phyloP scores from a whole-genome alignment of 2,113 vertebrate species.

The Tachysurus vachellii region DNA sequence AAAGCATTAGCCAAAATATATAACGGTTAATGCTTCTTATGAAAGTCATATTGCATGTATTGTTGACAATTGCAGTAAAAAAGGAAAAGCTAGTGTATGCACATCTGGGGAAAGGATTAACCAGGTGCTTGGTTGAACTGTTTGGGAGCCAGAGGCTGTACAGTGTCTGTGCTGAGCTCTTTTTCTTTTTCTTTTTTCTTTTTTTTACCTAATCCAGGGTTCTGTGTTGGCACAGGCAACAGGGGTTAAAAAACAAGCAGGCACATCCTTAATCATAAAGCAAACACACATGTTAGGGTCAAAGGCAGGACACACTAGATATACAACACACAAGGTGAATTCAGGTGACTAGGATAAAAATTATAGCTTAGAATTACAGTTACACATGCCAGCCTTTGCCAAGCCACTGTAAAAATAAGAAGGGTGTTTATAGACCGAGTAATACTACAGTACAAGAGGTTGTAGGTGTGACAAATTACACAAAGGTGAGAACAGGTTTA shows the following conservation, averaged over 20 bases:
- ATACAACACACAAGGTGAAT: not conserved
- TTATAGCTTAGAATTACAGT: not conserved
- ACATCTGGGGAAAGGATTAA: slow-evolving; percentile 28
- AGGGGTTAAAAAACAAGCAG: slow-evolving; percentile 6
- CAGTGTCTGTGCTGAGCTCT: not conserved
- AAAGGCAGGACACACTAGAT: slow-evolving; percentile 6
- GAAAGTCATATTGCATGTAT: slow-evolving; percentile 16
- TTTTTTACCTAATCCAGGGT: slow-evolving; percentile 23
- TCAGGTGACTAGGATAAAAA: not conserved
- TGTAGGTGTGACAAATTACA: not conserved
- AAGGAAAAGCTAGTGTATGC: not conserved
- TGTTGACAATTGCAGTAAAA: slow-evolving; percentile 9
- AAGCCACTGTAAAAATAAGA: not conserved
- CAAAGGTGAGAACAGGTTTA: not conserved
- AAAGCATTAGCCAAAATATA: slow-evolving; percentile 11
- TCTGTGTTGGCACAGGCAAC: slow-evolving; percentile 9
- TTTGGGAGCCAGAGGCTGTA: not conserved
- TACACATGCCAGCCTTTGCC: not conserved
- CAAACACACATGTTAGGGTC: not conserved
- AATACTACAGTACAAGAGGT: not conserved
- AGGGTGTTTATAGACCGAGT: not conserved
- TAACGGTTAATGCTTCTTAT: not conserved
- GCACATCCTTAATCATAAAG: slow-evolving; percentile 7
- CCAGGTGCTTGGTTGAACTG: not conserved
- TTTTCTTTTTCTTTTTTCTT: not conserved